These are phyloP conservation scores for Aramus guarauna DNA, from an alignment of 2,113 vertebrate species.

Conservation along the genomic window DNA sequence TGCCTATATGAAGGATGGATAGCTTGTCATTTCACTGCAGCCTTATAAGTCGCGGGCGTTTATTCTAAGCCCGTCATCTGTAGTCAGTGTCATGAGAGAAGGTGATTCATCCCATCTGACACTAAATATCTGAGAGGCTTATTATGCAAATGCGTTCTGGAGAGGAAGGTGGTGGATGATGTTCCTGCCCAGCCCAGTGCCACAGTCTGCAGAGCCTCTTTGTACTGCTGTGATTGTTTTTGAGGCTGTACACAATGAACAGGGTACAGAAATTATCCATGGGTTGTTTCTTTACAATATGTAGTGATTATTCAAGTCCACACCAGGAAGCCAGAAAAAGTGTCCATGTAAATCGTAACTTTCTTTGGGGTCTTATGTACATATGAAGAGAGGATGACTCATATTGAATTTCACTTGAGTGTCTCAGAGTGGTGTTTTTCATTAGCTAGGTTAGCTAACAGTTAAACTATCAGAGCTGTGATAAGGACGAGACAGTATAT, in stretches of 20 bases:
- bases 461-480: background rate
- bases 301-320: background rate
- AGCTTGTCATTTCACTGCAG: background rate
- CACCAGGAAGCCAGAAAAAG: background rate
- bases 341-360: background rate
- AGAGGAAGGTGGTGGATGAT: background rate
- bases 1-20: background rate
- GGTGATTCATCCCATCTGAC: slow-evolving; percentile 29
- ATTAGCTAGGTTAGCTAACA: background rate
- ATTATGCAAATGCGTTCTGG: background rate
- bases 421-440: background rate
- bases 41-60: background rate
- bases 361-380: background rate
- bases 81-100: slow-evolving; percentile 14
- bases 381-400: background rate
- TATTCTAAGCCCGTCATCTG: slow-evolving; percentile 7
- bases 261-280: background rate
- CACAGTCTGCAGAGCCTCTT: background rate
- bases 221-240: background rate
- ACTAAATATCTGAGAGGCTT: slow-evolving; percentile 4
- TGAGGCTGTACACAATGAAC: background rate
- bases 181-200: background rate
- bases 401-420: background rate
- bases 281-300: background rate
- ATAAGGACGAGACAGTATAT: background rate